A percentile compares a stretch with the other conserved stretches of the same genome.
phyloP scores from a whole-genome alignment of 2,113 vertebrate species.

The Perca schrenkii region DNA sequence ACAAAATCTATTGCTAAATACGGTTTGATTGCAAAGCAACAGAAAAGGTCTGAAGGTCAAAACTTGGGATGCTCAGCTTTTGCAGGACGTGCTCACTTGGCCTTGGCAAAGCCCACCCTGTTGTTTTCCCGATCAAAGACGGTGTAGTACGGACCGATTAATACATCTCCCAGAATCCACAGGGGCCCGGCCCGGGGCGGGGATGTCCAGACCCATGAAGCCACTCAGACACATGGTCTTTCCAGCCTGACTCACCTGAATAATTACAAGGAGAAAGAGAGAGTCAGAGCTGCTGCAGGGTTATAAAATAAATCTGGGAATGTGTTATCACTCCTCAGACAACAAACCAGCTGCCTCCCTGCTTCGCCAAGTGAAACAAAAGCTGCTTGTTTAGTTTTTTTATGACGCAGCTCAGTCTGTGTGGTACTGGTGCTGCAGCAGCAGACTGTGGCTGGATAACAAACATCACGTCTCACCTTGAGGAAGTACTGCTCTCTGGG shows the following conservation, averaged over 20 bases:
- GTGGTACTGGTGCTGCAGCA: slow-evolving; percentile 18
- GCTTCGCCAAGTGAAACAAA: slow-evolving; percentile 29
- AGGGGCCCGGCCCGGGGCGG: slow-evolving; percentile 91
- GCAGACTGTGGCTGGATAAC: slow-evolving; percentile 17
- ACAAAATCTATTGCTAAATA: slow-evolving; percentile 61
- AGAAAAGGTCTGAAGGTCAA: slow-evolving; percentile 51
- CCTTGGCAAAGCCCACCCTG: slow-evolving; percentile 91
- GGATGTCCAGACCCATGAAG: slow-evolving; percentile 96
- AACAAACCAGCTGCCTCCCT: slow-evolving; percentile 19
- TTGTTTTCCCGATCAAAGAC: slow-evolving; percentile 92
- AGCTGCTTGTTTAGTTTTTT: slow-evolving; percentile 45
- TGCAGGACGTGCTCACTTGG: slow-evolving; percentile 65
- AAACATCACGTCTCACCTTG: slow-evolving; percentile 85
- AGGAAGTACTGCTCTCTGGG: slow-evolving; percentile 90
- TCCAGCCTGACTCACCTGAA: slow-evolving; percentile 85
- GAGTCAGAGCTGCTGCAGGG: not conserved
- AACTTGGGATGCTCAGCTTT: not conserved
- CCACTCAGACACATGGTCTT: slow-evolving; percentile 92
- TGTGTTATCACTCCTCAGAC: not conserved
- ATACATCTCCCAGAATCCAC: slow-evolving; percentile 99
- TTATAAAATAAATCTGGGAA: not conserved
- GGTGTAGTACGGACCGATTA: slow-evolving; percentile 95
- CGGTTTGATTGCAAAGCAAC: slow-evolving; percentile 50
- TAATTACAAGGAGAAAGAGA: not conserved
- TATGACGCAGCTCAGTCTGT: slow-evolving; percentile 18